Evolutionary conservation across 2,888 invertebrate species (phyloP), one percentile per base, ranked within the genome.

Genomic region (Fabriciana adippe): DNA sequence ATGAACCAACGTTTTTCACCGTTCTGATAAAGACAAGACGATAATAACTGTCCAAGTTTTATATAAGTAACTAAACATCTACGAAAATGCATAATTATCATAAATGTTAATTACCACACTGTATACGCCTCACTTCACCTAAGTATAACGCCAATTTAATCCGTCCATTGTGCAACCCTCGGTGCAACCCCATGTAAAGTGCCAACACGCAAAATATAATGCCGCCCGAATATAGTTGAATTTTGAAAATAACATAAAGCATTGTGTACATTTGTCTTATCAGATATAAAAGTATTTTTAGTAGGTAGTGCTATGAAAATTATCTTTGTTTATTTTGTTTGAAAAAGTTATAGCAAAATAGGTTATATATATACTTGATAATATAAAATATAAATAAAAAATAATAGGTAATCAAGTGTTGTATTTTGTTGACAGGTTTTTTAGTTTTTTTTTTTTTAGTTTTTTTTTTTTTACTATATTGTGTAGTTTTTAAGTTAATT

Each of bases 131-230:
- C 50, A 16, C 41, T 62, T 41, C 66, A 70, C 70, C 78, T 87
- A 81, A 85, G 80, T 84, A 86, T 86, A 87, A 90, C 88, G 81
- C 87, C 83, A 86, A 83, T 82, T 87, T 87, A 91, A 91, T 91
- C 89, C 89, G 86, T 88, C 87, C 78, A 82, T 91, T 90, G 90
- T 75, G 64, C 69, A 71, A 79, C 83, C 87, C 81, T 80, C 51
- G 2, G 6, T 68, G 70, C 74, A 77, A 80, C 78, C 78, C 72
- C 74, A 74, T 77, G 78, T 81, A 78, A 79, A 82, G 81, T 80
- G 81, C 81, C 82, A 82, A 86, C 86, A 87, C 85, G 85, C 87
- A 87, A 86, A 88, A 90, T 88, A 26, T 85, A 90, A 89, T 86
- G 87, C 83, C 85, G 82, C 86, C 86, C 87, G 88, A 90, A 87